Evolutionary conservation across 2,797 vertebrate genomes (phyloP).

Genomic region (Ctenosaura bakeri): DNA sequence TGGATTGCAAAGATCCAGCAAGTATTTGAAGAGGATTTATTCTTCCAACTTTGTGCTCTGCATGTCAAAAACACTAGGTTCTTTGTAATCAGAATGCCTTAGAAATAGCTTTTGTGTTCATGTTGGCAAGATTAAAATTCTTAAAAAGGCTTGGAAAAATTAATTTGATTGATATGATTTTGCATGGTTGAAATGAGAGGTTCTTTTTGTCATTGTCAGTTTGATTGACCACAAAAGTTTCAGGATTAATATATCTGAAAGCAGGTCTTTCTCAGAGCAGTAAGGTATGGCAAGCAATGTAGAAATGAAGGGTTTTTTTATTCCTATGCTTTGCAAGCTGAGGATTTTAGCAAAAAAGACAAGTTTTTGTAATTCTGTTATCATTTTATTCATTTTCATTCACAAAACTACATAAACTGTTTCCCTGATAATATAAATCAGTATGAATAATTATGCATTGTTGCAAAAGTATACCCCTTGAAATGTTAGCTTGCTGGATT

Average conservation of each 20-base stretch:
- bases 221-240: slow-evolving; percentile 31
- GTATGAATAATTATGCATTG: background rate
- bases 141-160: slow-evolving; percentile 45
- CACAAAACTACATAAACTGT: background rate
- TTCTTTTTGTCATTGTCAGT: slow-evolving; percentile 42
- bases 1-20: slow-evolving; percentile 40
- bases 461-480: background rate
- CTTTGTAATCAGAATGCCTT: slow-evolving; percentile 37
- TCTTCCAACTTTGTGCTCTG: slow-evolving; percentile 27
- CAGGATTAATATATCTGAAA: slow-evolving; percentile 39
- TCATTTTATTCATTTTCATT: slow-evolving; percentile 6
- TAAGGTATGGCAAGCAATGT: background rate
- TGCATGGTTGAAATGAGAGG: background rate
- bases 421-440: background rate
- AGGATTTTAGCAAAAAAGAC: background rate
- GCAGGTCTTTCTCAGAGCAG: background rate
- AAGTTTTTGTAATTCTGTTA: background rate
- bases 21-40: slow-evolving; percentile 40
- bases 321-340: background rate
- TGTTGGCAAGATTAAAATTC: slow-evolving; percentile 33
- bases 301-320: background rate
- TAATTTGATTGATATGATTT: slow-evolving; percentile 7
- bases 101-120: slow-evolving; percentile 53
- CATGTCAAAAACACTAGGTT: slow-evolving; percentile 40
- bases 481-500: background rate